Base-by-base conservation (phyloP, 2,797 vertebrate species). In the Eidolon dupreanum region DNA sequence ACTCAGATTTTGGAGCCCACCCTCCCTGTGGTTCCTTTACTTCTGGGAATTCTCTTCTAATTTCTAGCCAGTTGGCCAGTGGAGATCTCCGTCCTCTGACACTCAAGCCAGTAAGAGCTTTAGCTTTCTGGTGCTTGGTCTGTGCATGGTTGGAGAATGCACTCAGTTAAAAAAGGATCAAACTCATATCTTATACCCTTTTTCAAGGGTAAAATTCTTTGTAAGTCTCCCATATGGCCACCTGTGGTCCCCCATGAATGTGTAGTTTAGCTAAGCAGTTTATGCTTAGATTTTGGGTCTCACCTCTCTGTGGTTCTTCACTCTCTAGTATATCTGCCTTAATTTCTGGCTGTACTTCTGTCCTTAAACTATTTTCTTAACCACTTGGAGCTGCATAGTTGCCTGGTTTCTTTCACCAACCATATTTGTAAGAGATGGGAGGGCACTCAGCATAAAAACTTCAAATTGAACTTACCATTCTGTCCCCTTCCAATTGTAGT, bases 191-290 rank as follows among this genome's bases (percentile, higher is more conserved):
- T 88, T 71, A 28, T 6, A 6, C 33, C 63, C 55, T 26, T 33
- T 91, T 96, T 96, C 57, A 84, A 38, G n/a, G 20, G 20, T 84
- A 73, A 41, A 88, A 36, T 91, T 51, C 59, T 87, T 11, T 71
- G 0, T 33, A 17, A 17, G 20, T 92, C n/a, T 90, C 24, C 53
- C 1, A 0, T 66, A n/a, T 61, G 66, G 43, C 46, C 84, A 46
- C 26, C 24, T 79, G 53, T 13, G 1, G 9, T 71, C 6, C 51
- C 28, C 43, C 49, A 8, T 66, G 20, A 22, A 19, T 75, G 6
- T 81, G 41, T 59, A 90, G 53, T 84, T 88, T 41, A 81, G 19
- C 70, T 38, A 11, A 73, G 57, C 8, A 75, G 24, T 57, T 79
- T 84, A 43, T 95, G 65, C 31, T 90, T 33, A 92, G 51, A 92